Conservation (phyloP, 2,888 invertebrate species). For the Acleris emargana region DNA sequence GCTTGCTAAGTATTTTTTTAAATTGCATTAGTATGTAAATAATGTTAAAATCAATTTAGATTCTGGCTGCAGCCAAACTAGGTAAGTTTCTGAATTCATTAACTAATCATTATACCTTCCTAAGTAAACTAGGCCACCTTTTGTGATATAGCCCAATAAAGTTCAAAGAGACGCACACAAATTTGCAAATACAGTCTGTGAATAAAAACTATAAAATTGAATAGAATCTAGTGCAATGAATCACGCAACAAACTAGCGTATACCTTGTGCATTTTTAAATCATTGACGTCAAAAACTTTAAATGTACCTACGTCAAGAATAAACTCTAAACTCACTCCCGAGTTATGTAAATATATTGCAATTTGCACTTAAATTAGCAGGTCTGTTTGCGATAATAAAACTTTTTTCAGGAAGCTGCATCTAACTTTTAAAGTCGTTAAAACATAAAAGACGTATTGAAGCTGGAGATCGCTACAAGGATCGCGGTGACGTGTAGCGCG, state of each 20-base stretch:
- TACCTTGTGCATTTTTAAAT: slow-evolving; percentile 58
- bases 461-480: slow-evolving; percentile 12
- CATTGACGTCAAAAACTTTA: slow-evolving; percentile 63
- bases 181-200: slow-evolving; percentile 9
- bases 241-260: slow-evolving; percentile 49
- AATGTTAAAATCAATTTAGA: background rate
- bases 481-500: slow-evolving; percentile 49
- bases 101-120: background rate
- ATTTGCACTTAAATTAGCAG: slow-evolving; percentile 15
- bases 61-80: background rate
- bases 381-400: slow-evolving; percentile 2
- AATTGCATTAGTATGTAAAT: too few species aligned
- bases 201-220: slow-evolving; percentile 21
- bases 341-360: slow-evolving; percentile 29
- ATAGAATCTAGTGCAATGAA: slow-evolving; percentile 54
- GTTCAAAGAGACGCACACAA: slow-evolving; percentile 16
- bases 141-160: slow-evolving; percentile 19
- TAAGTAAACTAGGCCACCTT: slow-evolving; percentile 10
- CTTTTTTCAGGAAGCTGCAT: slow-evolving; percentile 9
- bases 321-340: slow-evolving; percentile 22
- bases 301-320: slow-evolving; percentile 50
- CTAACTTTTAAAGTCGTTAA: slow-evolving; percentile 14
- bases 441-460: slow-evolving; percentile 5
- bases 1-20: too few species aligned
- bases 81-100: slow-evolving; percentile 1